These are phyloP conservation scores for Rhagonycha lutea DNA, from an alignment of 2,888 invertebrate species.

Conservation along the genomic window DNA sequence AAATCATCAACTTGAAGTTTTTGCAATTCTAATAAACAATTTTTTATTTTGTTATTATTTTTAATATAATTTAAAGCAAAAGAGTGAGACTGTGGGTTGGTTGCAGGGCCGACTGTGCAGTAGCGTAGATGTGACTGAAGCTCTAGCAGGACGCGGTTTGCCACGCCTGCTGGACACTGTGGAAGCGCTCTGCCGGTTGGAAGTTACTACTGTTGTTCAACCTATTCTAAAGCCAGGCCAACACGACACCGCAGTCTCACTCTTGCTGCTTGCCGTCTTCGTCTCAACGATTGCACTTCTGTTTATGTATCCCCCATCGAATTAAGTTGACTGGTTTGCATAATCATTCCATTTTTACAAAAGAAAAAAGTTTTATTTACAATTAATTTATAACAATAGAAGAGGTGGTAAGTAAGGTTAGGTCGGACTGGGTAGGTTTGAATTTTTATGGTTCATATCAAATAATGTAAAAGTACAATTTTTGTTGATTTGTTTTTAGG, in stretches of 20 bases:
- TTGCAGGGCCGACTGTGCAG: conserved; percentile 64
- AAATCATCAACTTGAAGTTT: background rate
- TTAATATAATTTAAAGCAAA: conserved; percentile 9
- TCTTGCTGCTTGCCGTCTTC: conserved; percentile 54
- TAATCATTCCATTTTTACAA: conserved; percentile 2
- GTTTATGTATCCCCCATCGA: conserved; percentile 57
- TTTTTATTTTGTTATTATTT: conserved; percentile 5
- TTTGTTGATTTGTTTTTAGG: background rate
- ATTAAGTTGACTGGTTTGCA: conserved; percentile 42
- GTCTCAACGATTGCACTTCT: conserved; percentile 56
- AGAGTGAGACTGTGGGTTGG: conserved; percentile 57
- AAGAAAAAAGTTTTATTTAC: background rate
- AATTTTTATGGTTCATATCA: conserved; percentile 1
- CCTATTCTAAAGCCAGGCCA: conserved; percentile 37
- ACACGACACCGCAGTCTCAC: conserved; percentile 60
- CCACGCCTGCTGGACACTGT: conserved; percentile 52
- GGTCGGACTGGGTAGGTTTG: background rate
- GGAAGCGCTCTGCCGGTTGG: conserved; percentile 47
- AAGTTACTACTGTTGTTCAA: conserved; percentile 40
- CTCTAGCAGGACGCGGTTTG: conserved; percentile 52
- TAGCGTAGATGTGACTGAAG: conserved; percentile 60
- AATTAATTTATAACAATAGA: background rate
- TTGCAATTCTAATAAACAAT: background rate
- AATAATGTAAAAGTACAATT: background rate
- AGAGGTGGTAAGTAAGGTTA: background rate